Evolutionary conservation across 2,888 invertebrate species (phyloP).

Genomic region (Microplitis manilae): DNA sequence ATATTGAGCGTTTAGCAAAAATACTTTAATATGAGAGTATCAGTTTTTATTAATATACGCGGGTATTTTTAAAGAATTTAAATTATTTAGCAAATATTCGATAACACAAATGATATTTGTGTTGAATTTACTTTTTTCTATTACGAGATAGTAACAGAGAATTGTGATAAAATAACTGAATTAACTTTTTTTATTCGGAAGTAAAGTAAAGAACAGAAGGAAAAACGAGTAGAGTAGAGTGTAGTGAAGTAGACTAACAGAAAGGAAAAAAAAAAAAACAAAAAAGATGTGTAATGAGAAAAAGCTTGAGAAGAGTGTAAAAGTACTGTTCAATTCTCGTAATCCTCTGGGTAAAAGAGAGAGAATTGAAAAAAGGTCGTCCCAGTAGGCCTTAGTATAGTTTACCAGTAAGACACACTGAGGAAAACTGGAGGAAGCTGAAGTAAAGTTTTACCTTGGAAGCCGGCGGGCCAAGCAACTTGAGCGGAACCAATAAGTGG

Average conservation of each 20-base stretch:
- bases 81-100: background rate
- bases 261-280: conserved; percentile 9
- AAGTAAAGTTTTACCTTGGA: conserved; percentile 36
- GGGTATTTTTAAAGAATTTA: background rate
- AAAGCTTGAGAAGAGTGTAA: conserved; percentile 28
- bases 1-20: background rate
- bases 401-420: background rate
- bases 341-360: conserved; percentile 45
- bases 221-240: background rate
- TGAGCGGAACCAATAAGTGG: conserved; percentile 46
- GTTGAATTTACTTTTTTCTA: background rate
- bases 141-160: background rate
- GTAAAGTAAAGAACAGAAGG: background rate
- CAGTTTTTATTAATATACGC: background rate
- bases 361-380: conserved; percentile 21
- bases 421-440: conserved; percentile 9
- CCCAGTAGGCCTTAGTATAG: background rate
- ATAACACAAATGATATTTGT: background rate
- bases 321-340: conserved; percentile 46
- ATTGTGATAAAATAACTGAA: background rate
- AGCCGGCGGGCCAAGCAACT: conserved; percentile 32
- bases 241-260: background rate
- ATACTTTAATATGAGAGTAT: background rate
- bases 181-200: background rate
- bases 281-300: conserved; percentile 5